phyloP scores from a whole-genome alignment of 2,797 vertebrate genomes.

The Mus caroli region DNA sequence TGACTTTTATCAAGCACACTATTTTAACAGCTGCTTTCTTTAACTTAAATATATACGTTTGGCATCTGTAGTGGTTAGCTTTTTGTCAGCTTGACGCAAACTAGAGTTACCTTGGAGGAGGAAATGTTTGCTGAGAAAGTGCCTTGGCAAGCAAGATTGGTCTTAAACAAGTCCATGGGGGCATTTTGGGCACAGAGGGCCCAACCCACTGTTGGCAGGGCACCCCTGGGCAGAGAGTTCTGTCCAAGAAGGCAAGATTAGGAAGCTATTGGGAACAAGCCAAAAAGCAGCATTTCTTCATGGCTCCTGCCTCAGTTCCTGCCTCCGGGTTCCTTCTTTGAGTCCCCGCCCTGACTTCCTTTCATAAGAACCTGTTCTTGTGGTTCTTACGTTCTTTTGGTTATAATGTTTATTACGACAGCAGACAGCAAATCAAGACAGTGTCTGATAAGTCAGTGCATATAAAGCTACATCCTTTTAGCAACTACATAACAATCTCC shows the following conservation, averaged over 20 bases:
- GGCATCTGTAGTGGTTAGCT: neutral
- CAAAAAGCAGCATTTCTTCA: neutral
- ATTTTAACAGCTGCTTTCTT: constrained; percentile 61
- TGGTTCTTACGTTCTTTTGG: neutral
- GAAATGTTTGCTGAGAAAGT: neutral
- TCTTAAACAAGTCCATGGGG: neutral
- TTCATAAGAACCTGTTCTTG: neutral
- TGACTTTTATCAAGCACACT: constrained; percentile 16
- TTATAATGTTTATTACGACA: neutral
- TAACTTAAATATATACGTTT: constrained; percentile 51
- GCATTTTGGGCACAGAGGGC: neutral
- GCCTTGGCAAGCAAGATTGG: neutral
- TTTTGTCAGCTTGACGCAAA: neutral
- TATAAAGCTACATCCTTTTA: constrained; percentile 39
- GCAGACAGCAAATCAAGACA: neutral
- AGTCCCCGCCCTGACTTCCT: neutral
- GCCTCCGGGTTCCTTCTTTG: neutral
- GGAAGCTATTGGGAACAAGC: neutral
- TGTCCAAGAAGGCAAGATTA: neutral
- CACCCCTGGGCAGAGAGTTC: neutral
- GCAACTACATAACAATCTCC: constrained; percentile 9
- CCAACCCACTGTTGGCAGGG: neutral
- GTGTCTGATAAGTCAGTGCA: constrained; percentile 17
- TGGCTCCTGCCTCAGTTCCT: neutral
- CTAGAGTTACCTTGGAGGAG: neutral